Evolutionary conservation across 2,797 vertebrate species (phyloP).

Genomic region (Scomberomorus guttatus): DNA sequence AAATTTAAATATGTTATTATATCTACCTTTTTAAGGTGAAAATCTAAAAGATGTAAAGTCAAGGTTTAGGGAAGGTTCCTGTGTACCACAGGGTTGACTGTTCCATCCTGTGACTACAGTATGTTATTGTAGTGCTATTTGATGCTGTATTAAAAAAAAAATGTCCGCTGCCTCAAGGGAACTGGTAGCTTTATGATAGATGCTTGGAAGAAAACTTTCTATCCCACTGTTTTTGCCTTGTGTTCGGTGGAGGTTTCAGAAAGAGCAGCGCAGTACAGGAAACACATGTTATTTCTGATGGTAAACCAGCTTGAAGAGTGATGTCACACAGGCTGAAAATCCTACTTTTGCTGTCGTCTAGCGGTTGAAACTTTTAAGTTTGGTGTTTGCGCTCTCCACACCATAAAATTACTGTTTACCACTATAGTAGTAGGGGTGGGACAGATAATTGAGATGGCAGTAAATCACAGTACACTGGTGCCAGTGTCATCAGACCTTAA

Average conservation of each 20-base stretch:
- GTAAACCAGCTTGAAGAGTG: slow-evolving; percentile 29
- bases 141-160: slow-evolving; percentile 64
- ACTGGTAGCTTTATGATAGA: slow-evolving; percentile 49
- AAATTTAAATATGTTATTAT: slow-evolving; percentile 51
- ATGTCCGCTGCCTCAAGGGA: slow-evolving; percentile 46
- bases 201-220: slow-evolving; percentile 45
- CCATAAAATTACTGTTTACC: not conserved
- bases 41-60: slow-evolving; percentile 40
- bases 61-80: slow-evolving; percentile 66
- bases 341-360: not conserved
- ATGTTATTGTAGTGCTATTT: slow-evolving; percentile 75
- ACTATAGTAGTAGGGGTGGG: not conserved
- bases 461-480: slow-evolving; percentile 20
- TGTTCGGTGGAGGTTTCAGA: slow-evolving; percentile 23
- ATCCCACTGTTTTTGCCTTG: slow-evolving; percentile 35
- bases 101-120: slow-evolving; percentile 71
- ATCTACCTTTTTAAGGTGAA: slow-evolving; percentile 54
- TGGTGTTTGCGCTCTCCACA: not conserved
- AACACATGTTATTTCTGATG: slow-evolving; percentile 30
- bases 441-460: not conserved
- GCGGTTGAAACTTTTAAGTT: slow-evolving; percentile 5
- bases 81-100: slow-evolving; percentile 75
- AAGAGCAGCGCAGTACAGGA: slow-evolving; percentile 24
- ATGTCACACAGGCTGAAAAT: slow-evolving; percentile 15
- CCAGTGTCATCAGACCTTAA: not conserved